These are phyloP conservation scores for Microchirus variegatus DNA, from an alignment of 2,797 vertebrate species.

Conservation along the genomic window DNA sequence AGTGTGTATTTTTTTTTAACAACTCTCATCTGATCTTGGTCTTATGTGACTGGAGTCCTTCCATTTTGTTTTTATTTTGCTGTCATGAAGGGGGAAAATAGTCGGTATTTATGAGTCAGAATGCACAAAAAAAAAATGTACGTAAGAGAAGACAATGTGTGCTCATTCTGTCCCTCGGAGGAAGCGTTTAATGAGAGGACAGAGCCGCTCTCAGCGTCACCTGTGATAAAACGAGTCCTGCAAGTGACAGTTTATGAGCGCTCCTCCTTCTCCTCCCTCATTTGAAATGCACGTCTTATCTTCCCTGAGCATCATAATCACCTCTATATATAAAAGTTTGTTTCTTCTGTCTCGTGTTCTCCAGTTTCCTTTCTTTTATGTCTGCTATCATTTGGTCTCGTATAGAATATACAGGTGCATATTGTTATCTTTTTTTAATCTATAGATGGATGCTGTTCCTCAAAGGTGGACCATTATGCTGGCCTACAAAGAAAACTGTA, in stretches of 20 bases:
- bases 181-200: slow-evolving; percentile 39
- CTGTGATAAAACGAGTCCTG: slow-evolving; percentile 39
- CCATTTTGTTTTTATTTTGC: slow-evolving; percentile 20
- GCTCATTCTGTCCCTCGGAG: slow-evolving; percentile 52
- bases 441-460: no score
- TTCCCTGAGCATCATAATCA: slow-evolving; percentile 32
- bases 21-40: slow-evolving; percentile 28
- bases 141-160: slow-evolving; percentile 37
- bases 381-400: not conserved
- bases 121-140: slow-evolving; percentile 14
- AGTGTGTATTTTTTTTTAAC: not conserved
- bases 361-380: not conserved
- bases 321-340: slow-evolving; percentile 37
- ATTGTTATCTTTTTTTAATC: no score
- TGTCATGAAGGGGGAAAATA: slow-evolving; percentile 1
- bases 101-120: slow-evolving; percentile 14
- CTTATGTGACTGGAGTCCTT: slow-evolving; percentile 20
- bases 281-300: slow-evolving; percentile 41
- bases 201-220: slow-evolving; percentile 23
- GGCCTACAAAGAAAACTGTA: no score
- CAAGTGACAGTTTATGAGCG: slow-evolving; percentile 44
- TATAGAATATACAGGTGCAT: no score
- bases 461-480: no score
- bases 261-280: slow-evolving; percentile 7
- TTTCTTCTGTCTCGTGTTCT: not conserved